Base-by-base conservation (phyloP, 1,140 invertebrate genomes). In the Drosophila lacertosa region DNA sequence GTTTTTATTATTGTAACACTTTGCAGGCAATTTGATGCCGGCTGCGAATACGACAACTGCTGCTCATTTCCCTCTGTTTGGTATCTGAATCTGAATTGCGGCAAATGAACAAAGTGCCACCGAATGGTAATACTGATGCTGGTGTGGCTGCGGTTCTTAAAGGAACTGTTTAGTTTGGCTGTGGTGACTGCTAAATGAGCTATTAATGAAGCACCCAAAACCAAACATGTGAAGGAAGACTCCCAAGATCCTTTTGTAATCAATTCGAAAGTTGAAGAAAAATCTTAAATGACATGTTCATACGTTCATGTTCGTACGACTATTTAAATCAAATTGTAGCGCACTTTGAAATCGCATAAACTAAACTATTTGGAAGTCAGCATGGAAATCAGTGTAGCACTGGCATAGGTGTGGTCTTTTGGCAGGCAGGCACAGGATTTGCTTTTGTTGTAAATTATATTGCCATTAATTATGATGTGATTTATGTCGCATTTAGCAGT, bases 1-100 rank as follows among this genome's bases (percentile, higher is more conserved):
- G 77, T 88, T 86, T 88, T 78, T 89, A 82, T 89, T 88, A 82
- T 86, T 89, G 82, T 68, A 75, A 88, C 82, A 86, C 77, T 86
- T 86, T 88, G 77, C 82, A 77, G 77, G 77, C 77, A 88, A 82
- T 86, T 86, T 86, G 77, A 60, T 82, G 82, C 83, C 82, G 77
- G 81, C 81, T 86, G 81, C 81, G 48, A 26, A 69, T 29, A 26
- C 26, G 13, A 22, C 33, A 57, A 54, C 62, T 50, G 29, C 26
- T 63, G 59, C 39, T 71, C 45, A 65, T 71, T 62, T 62, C 13
- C 24, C 18, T 48, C 39, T 70, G 42, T 74, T 68, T 74, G 39
- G 44, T 65, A 48, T 74, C 40, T 50, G 78, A 82, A 66, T 57
- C 51, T 42, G 57, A 57, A 68, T 53, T 82, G 80, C 67, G 75